Evolutionary conservation across 2,888 invertebrate species (phyloP), one percentile per base, ranked within the genome.

Genomic region (Copidosoma aretas): DNA sequence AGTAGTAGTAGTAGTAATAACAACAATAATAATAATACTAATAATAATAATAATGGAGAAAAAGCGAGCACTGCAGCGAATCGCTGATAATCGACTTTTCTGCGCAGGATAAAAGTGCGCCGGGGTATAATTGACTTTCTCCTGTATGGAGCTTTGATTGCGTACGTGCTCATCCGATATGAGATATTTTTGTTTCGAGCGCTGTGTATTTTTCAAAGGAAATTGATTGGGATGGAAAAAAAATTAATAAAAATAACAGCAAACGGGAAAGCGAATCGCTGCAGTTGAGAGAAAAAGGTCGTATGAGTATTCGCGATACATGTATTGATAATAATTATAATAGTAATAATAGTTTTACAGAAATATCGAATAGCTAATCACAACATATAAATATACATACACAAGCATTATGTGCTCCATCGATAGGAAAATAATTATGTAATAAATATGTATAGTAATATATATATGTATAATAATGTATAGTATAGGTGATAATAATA

Each of bases 371-470:
- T 79, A 81, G 79, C 81, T 82, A 82, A 78, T 79, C 79, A 82
- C 82, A 82, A 82, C 82, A 82, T 80, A 82, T 80, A 82, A 81
- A 82, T 71, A 82, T 82, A 82, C 82, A 82, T 82, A 82, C 81
- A 82, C 82, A 82, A 82, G 82, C 82, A 82, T 82, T 81, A 76
- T 81, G 82, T 81, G 82, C 80, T 81, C 80, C 79, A 82, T 79
- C 75, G 77, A 82, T 77, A 79, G 75, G 77, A 76, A 78, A 78
- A 79, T 76, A 39, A 10, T 32, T 32, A 32, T 8, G 8, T 32
- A 32, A 32, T 32, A 32, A n/a, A n/a, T n/a, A n/a, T n/a, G n/a
- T n/a, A 32, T 32, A 32, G 32, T 32, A 32, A 32, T 32, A 32
- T 32, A n/a, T n/a, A n/a, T n/a, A n/a, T n/a, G n/a, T 8, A 32